phyloP scores from a whole-genome alignment of 2,113 vertebrate species.

The mouse (Mus musculus) region DNA sequence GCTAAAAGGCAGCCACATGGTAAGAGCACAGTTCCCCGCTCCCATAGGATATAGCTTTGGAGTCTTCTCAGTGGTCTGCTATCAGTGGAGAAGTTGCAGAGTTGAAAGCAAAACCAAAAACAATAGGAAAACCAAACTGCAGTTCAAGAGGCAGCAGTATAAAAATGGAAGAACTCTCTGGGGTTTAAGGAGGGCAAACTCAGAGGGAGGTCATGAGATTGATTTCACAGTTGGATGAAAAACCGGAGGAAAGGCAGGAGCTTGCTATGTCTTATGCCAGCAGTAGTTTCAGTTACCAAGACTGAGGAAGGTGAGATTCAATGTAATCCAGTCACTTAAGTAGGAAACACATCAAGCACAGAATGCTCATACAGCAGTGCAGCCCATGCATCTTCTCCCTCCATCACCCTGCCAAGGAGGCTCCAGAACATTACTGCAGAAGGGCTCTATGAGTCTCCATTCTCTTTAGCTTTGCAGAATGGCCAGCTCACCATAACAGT shows the following conservation, averaged over 20 bases:
- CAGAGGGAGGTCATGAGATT: not conserved
- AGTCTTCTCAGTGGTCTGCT: not conserved
- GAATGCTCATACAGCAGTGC: not conserved
- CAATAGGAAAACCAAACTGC: not conserved
- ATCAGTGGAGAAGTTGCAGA: constrained; percentile 25
- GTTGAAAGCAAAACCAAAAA: not conserved
- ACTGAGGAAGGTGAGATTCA: not conserved
- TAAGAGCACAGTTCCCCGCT: constrained; percentile 37
- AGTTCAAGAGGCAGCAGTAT: constrained; percentile 22
- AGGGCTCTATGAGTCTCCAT: not conserved
- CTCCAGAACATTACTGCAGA: constrained; percentile 10
- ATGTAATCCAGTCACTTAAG: constrained; percentile 32
- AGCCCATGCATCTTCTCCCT: not conserved
- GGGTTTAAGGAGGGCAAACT: constrained; percentile 22
- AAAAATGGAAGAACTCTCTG: constrained; percentile 43
- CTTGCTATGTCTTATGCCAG: not conserved
- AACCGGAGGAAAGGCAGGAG: not conserved
- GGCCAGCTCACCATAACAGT: not conserved
- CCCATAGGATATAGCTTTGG: not conserved
- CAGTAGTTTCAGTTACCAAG: constrained; percentile 37
- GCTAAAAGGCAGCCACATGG: not conserved
- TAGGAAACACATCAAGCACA: constrained; percentile 1
- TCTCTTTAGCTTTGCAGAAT: constrained; percentile 10
- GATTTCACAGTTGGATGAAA: not conserved
- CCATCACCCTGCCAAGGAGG: constrained; percentile 30